A percentile compares a stretch with the other conserved stretches of the same genome.
Conservation (phyloP, 2,797 vertebrate genomes). For the Sebastes hubbsi region DNA sequence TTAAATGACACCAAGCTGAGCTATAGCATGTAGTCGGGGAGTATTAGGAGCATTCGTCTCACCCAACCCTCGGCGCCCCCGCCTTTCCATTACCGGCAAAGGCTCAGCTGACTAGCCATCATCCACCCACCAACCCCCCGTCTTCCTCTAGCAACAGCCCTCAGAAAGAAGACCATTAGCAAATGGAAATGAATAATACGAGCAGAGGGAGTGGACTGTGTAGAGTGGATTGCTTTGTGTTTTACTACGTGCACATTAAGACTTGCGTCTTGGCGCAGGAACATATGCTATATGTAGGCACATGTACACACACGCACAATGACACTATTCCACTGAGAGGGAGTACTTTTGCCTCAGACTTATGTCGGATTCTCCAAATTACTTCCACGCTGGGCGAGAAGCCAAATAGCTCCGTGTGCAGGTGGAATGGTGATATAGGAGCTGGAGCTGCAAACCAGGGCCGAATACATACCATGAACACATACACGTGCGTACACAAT, state of each 20-base stretch:
- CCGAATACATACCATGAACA: not conserved
- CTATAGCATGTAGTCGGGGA: constrained; percentile 59
- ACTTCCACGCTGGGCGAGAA: constrained; percentile 43
- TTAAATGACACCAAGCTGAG: constrained; percentile 69
- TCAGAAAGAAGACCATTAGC: constrained; percentile 64
- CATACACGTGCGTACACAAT: not conserved
- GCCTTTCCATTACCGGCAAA: constrained; percentile 67
- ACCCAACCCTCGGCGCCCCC: constrained; percentile 51
- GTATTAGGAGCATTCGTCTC: constrained; percentile 74
- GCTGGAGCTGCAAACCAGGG: constrained; percentile 8
- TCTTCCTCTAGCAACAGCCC: constrained; percentile 48
- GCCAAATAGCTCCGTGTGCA: constrained; percentile 48
- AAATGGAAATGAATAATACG: constrained; percentile 66
- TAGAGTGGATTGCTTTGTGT: constrained; percentile 35
- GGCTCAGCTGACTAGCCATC: constrained; percentile 57
- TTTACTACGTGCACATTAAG: constrained; percentile 4
- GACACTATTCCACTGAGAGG: constrained; percentile 45
- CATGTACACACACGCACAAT: constrained; percentile 1
- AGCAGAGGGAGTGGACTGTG: constrained; percentile 29
- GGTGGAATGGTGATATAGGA: constrained; percentile 36
- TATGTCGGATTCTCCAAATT: constrained; percentile 65
- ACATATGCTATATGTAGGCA: not conserved
- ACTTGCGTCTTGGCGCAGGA: not conserved
- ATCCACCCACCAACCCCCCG: constrained; percentile 45
- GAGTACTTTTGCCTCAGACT: constrained; percentile 51